Base-by-base conservation (phyloP, 2,888 invertebrate genomes). In the Dilophus febrilis region DNA sequence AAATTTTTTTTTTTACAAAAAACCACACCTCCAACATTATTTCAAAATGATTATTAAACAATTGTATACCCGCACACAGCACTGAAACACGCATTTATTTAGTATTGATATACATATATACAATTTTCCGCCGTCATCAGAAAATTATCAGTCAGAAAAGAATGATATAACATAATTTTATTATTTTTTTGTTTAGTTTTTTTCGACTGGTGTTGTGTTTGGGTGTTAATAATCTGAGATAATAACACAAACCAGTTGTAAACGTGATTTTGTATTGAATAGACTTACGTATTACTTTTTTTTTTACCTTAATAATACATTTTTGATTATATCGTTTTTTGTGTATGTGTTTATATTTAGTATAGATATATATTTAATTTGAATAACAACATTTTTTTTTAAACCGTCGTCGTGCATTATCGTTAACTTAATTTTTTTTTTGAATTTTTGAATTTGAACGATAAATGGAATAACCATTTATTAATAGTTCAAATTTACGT, bases 261-360 rank as follows among this genome's bases (percentile, higher is more conserved):
- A 42, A 40, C 44, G 44, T 42, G 42, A 40, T 40, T 44, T 44
- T 31, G 33, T 40, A 32, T 30, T 42, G 41, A 38, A 34, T 35
- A 38, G 44, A 37, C 37, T 42, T 40, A 28, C 4, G 6, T 39
- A 6, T 29, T 27, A 13, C 12, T n/a, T n/a, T n/a, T n/a, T n/a
- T n/a, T n/a, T n/a, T n/a, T n/a, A n/a, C n/a, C n/a, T n/a, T n/a
- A n/a, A n/a, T n/a, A n/a, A n/a, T n/a, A n/a, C n/a, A n/a, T n/a
- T n/a, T n/a, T n/a, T n/a, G n/a, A n/a, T 30, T 7, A 14, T 34
- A 44, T 43, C 38, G 38, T 35, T 38, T 38, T 42, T 40, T 34
- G 35, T 34, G 35, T 12, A 26, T 29, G 35, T 33, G 35, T 40
- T 39, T 36, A 32, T 14, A 13, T 31, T 13, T n/a, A 29, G 35